Evolutionary conservation across 2,113 vertebrate species (phyloP).

Genomic region (Crocuta crocuta): DNA sequence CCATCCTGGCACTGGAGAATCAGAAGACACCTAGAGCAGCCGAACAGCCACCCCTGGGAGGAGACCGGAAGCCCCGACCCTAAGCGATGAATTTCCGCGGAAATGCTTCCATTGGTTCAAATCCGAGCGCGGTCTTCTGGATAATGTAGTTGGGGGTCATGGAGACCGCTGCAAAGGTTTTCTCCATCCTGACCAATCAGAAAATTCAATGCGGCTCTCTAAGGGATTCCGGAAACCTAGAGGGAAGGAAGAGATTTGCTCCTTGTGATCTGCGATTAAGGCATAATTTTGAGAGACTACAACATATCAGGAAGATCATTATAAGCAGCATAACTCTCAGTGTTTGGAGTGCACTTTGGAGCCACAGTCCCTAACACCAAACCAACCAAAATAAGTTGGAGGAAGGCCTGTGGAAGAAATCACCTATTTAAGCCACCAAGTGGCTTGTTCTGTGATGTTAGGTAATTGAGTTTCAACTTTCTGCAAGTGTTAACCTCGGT

Average conservation of each 20-base stretch:
- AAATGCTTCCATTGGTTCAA: background rate
- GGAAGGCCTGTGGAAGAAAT: background rate
- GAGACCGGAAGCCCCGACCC: background rate
- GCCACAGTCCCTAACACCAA: background rate
- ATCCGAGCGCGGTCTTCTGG: background rate
- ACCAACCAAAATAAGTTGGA: background rate
- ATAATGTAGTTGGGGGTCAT: background rate
- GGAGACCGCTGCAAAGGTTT: background rate
- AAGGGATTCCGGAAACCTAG: background rate
- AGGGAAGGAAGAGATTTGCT: background rate
- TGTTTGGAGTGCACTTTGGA: background rate
- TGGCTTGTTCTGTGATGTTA: background rate
- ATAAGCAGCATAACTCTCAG: background rate
- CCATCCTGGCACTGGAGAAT: no score
- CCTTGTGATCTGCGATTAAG: background rate
- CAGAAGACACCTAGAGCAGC: accelerated
- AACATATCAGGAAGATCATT: background rate
- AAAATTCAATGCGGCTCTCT: background rate
- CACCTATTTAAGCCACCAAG: background rate
- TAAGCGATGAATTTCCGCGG: accelerated
- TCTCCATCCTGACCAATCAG: background rate
- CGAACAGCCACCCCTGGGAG: accelerated
- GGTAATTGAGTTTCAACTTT: background rate
- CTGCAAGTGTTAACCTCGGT: background rate
- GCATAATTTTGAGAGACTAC: background rate